Evolutionary conservation across 2,797 vertebrate genomes (phyloP).

Genomic region (Pangasius sanitwongsei): DNA sequence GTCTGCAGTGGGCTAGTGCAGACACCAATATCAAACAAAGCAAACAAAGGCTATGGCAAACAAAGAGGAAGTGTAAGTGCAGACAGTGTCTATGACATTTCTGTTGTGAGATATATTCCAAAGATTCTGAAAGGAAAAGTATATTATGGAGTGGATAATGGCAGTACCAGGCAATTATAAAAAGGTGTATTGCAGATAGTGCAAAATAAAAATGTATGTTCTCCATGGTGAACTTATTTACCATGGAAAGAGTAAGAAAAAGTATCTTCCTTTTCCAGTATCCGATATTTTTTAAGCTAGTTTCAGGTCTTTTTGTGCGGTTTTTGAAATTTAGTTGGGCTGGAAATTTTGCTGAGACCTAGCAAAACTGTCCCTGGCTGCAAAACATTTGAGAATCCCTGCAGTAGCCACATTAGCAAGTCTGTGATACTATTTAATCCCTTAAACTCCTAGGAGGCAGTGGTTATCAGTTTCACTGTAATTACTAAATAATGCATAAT

Average conservation of each 20-base stretch:
- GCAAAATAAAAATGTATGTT: slow-evolving; percentile 14
- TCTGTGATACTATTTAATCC: not conserved
- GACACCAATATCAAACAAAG: not conserved
- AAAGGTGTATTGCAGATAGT: not conserved
- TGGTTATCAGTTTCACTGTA: not conserved
- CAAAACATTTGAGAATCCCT: not conserved
- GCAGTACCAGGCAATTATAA: not conserved
- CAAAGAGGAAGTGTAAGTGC: not conserved
- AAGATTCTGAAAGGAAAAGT: not conserved
- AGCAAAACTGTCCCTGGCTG: not conserved
- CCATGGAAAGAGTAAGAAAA: not conserved
- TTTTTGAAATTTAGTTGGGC: not conserved
- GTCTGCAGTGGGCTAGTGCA: not conserved
- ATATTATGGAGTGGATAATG: not conserved
- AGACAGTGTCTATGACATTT: not conserved
- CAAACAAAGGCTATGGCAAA: not conserved
- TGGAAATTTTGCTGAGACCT: not conserved
- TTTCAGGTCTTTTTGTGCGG: not conserved
- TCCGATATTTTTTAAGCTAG: not conserved
- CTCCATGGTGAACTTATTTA: not conserved
- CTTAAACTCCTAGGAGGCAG: not conserved
- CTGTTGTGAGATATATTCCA: not conserved
- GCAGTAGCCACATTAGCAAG: not conserved
- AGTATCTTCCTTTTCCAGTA: not conserved
- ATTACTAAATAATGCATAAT: not conserved